Base-by-base conservation (phyloP, 2,113 vertebrate genomes). In the Salvelinus sp. region DNA sequence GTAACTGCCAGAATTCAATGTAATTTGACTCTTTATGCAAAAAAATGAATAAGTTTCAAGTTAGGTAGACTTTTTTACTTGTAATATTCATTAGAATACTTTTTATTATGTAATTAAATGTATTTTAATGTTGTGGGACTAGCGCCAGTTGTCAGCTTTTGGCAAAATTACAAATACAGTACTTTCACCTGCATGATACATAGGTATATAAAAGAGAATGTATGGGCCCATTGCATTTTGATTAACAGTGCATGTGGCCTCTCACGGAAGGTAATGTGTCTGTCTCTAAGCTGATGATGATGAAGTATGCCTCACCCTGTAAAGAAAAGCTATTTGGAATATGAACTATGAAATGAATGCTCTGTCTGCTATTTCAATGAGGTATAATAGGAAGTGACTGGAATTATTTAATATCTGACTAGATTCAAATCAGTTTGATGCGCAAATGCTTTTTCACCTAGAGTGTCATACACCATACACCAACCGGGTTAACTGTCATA, bases 221-320 rank as follows among this genome's bases (percentile, higher is more conserved):
- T 68, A 68, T 10, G 6, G 28, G 28, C 16, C 14, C 6, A 68
- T 30, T 20, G 20, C 66, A 33, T 3, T 68, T 18, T 68, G 66
- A 68, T 68, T 68, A 68, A 33, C 66, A 38, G 18, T 20, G 18
- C 2, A 33, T 16, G 14, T 33, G 27, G 30, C 66, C 12, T 5
- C 18, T 20, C 2, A 68, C 20, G 23, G 66, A 38, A 30, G 27
- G 14, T 38, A 68, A 68, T 68, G 28, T 27, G 30, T 27, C 66
- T 68, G 66, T 68, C 66, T 68, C 28, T 38, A 18, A 33, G 66
- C 66, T 68, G 66, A 68, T 5, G 28, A 38, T 68, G 66, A 68
- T 5, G 28, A 38, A 20, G 65, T 38, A 68, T 30, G 66, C 30
- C 20, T 67, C 28, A 68, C 25, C 30, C 65, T 68, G 30, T 66